Conservation (phyloP, 2,797 vertebrate species). For the Lycodopsis pacificus region DNA sequence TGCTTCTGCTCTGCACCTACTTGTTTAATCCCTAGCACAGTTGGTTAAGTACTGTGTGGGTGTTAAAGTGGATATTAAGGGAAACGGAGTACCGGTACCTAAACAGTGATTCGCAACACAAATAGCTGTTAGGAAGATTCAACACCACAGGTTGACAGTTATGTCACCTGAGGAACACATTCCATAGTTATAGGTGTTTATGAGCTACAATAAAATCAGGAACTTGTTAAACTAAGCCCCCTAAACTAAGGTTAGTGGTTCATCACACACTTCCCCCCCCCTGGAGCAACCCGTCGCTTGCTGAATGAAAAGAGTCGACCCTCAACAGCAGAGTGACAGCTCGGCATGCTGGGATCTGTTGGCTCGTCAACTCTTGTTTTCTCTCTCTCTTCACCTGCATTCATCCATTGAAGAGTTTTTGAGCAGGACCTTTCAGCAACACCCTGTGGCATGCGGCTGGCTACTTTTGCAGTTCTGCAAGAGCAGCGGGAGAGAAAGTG, state of each 20-base stretch:
- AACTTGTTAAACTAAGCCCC: slow-evolving; percentile 39
- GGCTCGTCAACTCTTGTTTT: neutral
- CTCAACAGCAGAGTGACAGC: neutral
- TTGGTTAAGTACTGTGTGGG: neutral
- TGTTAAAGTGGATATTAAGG: neutral
- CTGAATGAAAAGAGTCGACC: slow-evolving; percentile 14
- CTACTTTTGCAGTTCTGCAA: neutral
- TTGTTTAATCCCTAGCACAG: neutral
- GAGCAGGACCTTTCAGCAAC: neutral
- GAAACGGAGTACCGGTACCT: neutral
- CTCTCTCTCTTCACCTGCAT: neutral
- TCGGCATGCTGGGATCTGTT: slow-evolving; percentile 17
- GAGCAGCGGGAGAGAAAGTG: neutral
- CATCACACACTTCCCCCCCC: slow-evolving; percentile 42
- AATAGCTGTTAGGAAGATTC: neutral
- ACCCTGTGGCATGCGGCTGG: slow-evolving; percentile 3
- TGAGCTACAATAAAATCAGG: slow-evolving; percentile 48
- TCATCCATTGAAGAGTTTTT: slow-evolving; percentile 8
- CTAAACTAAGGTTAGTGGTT: slow-evolving; percentile 29
- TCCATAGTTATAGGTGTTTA: slow-evolving; percentile 21
- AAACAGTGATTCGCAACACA: neutral
- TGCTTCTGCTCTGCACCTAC: neutral
- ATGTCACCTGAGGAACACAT: slow-evolving; percentile 37
- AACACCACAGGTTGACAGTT: slow-evolving; percentile 12
- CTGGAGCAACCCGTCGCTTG: slow-evolving; percentile 33